Base-by-base conservation (phyloP, 2,797 vertebrate species). In the Anguilla pacifica region DNA sequence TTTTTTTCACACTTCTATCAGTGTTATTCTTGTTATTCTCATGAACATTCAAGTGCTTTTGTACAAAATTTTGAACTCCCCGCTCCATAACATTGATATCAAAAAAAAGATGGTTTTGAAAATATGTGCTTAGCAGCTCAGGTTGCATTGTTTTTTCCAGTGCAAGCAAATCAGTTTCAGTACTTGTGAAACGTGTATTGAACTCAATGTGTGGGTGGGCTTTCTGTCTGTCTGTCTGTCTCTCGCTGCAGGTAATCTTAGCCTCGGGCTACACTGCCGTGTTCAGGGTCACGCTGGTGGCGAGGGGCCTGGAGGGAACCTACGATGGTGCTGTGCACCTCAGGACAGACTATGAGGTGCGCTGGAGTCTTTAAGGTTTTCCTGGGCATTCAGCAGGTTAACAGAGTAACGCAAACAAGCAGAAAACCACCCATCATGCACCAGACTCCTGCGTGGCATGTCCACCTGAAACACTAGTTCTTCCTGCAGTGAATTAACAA, bases 271-370 rank as follows among this genome's bases (percentile, higher is more conserved):
- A 98, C 92, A 99, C 98, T 67, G 98, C 98, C 89, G 97, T 97
- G 11, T 99, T 99, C 94, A 97, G 97, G 95, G 97, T 99, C 90
- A 98, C 96, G 74, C 94, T 99, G 85, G 95, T 96, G 91, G 97
- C 98, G 0, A 98, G 98, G 89, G 96, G 97, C 4, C 96, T 99
- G 89, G 98, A 99, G 95, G 98, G 98, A 31, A 91, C 95, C 79
- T 98, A 98, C 61, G 98, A 99, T 39, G 98, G 98, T 92, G 98
- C 98, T 79, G 95, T 99, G 88, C 98, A 99, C 93, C 97, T 99
- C 88, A 98, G 97, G 0, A 99, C 98, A 92, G 99, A 99, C 92
- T 99, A 98, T 90, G 98, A 99, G 97, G 99, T 99, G 94, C 28
- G 92, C 61, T 1, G 61, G 61, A 25, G 2, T 64, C 6, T 64